Base-by-base conservation (phyloP, 1,140 invertebrate genomes). In the Lasioglossum baleicum region DNA sequence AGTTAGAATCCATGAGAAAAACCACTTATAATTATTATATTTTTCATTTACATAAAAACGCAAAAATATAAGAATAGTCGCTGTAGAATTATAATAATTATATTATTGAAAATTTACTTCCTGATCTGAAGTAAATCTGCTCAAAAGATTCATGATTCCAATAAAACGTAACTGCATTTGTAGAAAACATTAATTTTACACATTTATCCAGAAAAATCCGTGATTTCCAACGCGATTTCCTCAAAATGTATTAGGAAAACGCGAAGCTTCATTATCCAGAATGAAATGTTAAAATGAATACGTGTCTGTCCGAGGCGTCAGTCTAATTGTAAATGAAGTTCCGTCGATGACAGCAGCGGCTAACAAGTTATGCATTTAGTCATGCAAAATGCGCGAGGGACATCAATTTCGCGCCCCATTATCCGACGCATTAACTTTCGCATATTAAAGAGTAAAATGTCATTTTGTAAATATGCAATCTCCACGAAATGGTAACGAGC, bases 381-480 rank as follows among this genome's bases (percentile, higher is more conserved):
- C 42, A 20, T 40, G 22, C 56, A 20, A 42, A 71, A 71, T 51
- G 31, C 66, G 40, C 35, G 2, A 11, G 7, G 17, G 8, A 63
- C 44, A 40, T 71, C 51, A 70, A 77, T 77, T 77, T 71, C 44
- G 13, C 13, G 42, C 42, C n/a, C 58, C 53, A 63, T 77, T 71
- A 63, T 63, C 26, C 40, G 51, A 22, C 20, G 31, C 35, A 77
- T 70, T 70, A 70, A 42, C 42, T 71, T n/a, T 2, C 53, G 11
- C 20, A 20, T 63, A 77, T 40, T 75, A 69, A 58, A 71, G 56
- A 61, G 26, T 11, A 58, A 71, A 77, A 77, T 15, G 75, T 42
- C 66, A 53, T 71, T 77, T 77, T 71, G 71, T 61, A 70, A 77
- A 77, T 63, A 77, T 40, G 58, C 51, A 75, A 68, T 48, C 60